These are phyloP conservation scores for Dynastes maya DNA, from an alignment of 2,888 invertebrate species.

Conservation along the genomic window DNA sequence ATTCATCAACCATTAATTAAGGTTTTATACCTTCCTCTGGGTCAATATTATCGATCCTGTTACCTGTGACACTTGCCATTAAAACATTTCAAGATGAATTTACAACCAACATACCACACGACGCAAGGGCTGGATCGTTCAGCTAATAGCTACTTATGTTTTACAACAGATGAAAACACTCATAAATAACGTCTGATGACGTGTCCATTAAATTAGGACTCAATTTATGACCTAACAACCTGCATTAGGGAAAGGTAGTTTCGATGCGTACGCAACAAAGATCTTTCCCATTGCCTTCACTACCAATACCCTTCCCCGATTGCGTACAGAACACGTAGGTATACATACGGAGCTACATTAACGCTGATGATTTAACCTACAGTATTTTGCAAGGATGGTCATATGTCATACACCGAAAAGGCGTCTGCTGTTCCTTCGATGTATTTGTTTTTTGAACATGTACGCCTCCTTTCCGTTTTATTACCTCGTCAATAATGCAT, in stretches of 20 bases:
- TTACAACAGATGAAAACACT: conserved; percentile 66
- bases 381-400: conserved; percentile 55
- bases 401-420: conserved; percentile 55
- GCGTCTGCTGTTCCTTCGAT: conserved; percentile 49
- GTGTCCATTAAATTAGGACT: conserved; percentile 68
- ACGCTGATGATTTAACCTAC: conserved; percentile 57
- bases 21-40: conserved; percentile 14
- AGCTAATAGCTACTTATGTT: conserved; percentile 68
- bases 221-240: conserved; percentile 65
- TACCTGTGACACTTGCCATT: conserved; percentile 58
- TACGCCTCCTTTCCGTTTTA: conserved; percentile 55
- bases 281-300: neutral
- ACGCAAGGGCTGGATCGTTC: conserved; percentile 55
- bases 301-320: conserved; percentile 42
- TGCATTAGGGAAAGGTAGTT: conserved; percentile 64
- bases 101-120: conserved; percentile 57
- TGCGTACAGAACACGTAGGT: conserved; percentile 26
- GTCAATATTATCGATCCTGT: conserved; percentile 45
- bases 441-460: conserved; percentile 52
- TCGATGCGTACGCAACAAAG: conserved; percentile 53
- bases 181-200: conserved; percentile 66
- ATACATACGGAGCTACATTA: conserved; percentile 46
- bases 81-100: conserved; percentile 56
- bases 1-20: conserved; percentile 19
- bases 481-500: conserved; percentile 55